These are phyloP conservation scores for Drosophila nr. perissopoda DNA, from an alignment of 2,888 invertebrate genomes.

Conservation along the genomic window DNA sequence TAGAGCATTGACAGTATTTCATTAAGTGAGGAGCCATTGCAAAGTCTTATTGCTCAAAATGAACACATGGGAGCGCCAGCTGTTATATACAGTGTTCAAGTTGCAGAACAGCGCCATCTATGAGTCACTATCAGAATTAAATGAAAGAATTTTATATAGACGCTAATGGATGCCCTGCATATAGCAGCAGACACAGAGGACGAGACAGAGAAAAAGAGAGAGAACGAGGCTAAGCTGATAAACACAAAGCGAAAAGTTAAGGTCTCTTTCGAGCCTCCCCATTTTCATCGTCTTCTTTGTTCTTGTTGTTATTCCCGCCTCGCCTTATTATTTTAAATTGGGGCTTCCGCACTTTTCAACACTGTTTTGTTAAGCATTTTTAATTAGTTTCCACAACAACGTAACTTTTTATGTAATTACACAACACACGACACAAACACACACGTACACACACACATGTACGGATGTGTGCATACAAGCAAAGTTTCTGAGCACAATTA, in stretches of 20 bases:
- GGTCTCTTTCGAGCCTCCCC: background rate
- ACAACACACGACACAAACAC: background rate
- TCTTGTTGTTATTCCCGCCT: slow-evolving; percentile 23
- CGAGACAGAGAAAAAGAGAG: background rate
- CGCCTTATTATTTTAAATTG: slow-evolving; percentile 15
- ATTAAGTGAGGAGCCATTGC: background rate
- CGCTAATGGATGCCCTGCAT: slow-evolving; percentile 4
- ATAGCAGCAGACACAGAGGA: background rate
- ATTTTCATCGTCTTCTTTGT: background rate
- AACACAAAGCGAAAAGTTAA: background rate
- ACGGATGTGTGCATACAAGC: background rate
- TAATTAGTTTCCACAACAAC: slow-evolving; percentile 62
- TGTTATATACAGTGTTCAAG: background rate
- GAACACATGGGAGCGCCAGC: slow-evolving; percentile 19
- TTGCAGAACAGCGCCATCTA: slow-evolving; percentile 4
- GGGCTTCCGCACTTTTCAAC: slow-evolving; percentile 37
- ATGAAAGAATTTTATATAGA: accelerated
- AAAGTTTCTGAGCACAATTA: slow-evolving; percentile 26
- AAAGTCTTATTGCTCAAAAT: background rate
- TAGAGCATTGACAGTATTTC: background rate
- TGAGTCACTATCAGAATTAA: background rate
- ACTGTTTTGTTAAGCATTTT: slow-evolving; percentile 57
- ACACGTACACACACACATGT: slow-evolving; percentile 1
- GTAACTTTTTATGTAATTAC: slow-evolving; percentile 6
- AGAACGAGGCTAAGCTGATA: background rate